phyloP scores from a whole-genome alignment of 2,797 vertebrate genomes.

The Caiman crocodilus region DNA sequence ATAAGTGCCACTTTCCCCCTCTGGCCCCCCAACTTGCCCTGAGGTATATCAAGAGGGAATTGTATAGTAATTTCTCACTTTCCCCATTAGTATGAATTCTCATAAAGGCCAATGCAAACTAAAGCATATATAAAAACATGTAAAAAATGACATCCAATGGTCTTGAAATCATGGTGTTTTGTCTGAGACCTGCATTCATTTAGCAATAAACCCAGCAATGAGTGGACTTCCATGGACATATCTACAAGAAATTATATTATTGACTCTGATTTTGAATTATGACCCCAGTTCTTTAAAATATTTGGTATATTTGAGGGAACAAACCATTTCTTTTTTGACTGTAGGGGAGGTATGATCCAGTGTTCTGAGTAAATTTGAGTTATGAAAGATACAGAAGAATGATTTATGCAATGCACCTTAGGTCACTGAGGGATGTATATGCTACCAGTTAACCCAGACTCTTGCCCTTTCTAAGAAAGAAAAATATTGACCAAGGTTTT shows the following conservation, averaged over 20 bases:
- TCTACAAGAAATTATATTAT: not conserved
- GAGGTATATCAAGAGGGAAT: not conserved
- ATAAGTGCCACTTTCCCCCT: not conserved
- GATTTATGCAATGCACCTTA: not conserved
- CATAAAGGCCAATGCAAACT: not conserved
- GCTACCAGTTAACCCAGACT: not conserved
- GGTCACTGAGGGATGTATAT: not conserved
- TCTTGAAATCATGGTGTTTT: not conserved
- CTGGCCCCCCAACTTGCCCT: not conserved
- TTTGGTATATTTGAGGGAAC: not conserved
- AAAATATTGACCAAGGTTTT: not conserved
- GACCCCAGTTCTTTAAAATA: not conserved
- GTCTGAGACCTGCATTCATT: not conserved
- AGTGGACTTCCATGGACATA: not conserved
- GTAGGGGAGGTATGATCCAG: not conserved
- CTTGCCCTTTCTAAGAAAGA: not conserved
- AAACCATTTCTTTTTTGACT: not conserved
- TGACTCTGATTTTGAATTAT: not conserved
- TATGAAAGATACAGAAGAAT: not conserved
- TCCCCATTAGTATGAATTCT: not conserved
- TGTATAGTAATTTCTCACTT: slow-evolving; percentile 1
- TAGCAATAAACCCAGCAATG: not conserved
- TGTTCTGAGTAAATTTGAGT: not conserved
- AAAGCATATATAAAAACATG: not conserved
- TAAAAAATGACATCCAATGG: rapidly evolving